Percentiles rank a stretch among this genome's conserved stretches.
phyloP scores from a whole-genome alignment of 2,797 vertebrate species.

The Ceryle rudis region DNA sequence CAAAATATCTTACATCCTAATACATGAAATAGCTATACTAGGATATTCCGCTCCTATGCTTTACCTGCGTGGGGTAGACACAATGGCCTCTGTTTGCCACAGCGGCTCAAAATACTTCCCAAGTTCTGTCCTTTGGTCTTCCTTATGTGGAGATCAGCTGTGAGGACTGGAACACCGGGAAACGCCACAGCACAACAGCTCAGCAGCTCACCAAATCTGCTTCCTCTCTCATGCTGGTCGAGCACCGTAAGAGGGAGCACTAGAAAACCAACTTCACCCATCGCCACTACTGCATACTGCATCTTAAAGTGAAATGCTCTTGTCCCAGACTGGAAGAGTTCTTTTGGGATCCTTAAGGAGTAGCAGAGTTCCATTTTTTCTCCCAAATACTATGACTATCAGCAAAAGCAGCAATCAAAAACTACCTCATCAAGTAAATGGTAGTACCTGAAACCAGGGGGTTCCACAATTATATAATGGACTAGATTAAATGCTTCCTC shows the following conservation, averaged over 20 bases:
- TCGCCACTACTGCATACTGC: no score
- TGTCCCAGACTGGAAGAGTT: background rate
- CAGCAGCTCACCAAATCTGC: background rate
- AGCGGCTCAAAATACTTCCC: background rate
- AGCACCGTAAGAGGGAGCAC: background rate
- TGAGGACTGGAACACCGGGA: background rate
- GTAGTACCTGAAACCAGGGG: background rate
- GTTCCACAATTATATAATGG: background rate
- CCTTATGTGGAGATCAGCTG: background rate
- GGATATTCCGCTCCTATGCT: background rate
- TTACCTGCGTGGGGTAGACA: accelerated
- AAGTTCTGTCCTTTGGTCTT: background rate
- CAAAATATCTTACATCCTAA: background rate
- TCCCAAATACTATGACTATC: background rate
- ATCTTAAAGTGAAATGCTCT: background rate
- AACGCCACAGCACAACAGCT: background rate
- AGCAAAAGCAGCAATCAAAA: background rate
- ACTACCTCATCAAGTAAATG: background rate
- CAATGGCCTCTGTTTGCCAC: background rate
- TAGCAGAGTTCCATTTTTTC: background rate
- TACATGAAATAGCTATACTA: background rate
- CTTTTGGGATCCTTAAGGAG: background rate
- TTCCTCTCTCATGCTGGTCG: background rate
- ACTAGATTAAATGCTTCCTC: background rate
- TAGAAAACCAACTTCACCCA: background rate